Percentiles rank a stretch among this genome's conserved stretches.
Evolutionary conservation across 2,797 vertebrate genomes (phyloP).

Genomic region (Chrosomus eos): DNA sequence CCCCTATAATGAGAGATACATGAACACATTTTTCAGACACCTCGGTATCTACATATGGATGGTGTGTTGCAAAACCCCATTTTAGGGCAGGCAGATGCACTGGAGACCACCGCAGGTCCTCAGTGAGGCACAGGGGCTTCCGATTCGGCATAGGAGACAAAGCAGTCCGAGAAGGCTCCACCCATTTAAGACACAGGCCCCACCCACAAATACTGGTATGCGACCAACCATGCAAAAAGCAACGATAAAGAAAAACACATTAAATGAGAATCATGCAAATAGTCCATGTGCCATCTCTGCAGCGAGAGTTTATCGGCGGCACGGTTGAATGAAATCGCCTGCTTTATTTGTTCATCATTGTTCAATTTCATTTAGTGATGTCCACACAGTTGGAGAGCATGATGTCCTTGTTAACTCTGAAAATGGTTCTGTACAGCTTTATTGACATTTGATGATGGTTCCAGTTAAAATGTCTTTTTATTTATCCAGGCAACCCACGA

Average conservation of each 20-base stretch:
- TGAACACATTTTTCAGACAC: constrained; percentile 62
- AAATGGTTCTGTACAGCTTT: constrained; percentile 46
- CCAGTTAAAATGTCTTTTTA: constrained; percentile 67
- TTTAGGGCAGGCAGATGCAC: constrained; percentile 45
- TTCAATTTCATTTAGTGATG: constrained; percentile 68
- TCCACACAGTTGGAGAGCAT: constrained; percentile 61
- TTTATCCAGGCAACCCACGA: constrained; percentile 75
- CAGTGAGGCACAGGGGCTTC: constrained; percentile 45
- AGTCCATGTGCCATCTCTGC: constrained; percentile 63
- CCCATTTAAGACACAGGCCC: constrained; percentile 22
- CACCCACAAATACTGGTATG: constrained; percentile 66
- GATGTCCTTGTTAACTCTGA: constrained; percentile 53
- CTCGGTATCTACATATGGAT: constrained; percentile 77
- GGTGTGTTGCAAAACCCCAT: constrained; percentile 52
- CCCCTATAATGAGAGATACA: constrained; percentile 50
- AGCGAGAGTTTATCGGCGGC: constrained; percentile 70
- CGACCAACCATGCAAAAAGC: constrained; percentile 69
- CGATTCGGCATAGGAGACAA: constrained; percentile 47
- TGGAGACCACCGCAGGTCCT: constrained; percentile 47
- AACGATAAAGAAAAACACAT: constrained; percentile 68
- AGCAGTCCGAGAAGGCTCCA: constrained; percentile 38
- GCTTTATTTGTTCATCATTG: constrained; percentile 46
- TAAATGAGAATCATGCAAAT: constrained; percentile 71
- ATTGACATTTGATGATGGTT: constrained; percentile 71
- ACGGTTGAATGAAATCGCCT: constrained; percentile 61